These are phyloP conservation scores for Rapana venosa DNA, from an alignment of 2,888 invertebrate species.

Conservation along the genomic window DNA sequence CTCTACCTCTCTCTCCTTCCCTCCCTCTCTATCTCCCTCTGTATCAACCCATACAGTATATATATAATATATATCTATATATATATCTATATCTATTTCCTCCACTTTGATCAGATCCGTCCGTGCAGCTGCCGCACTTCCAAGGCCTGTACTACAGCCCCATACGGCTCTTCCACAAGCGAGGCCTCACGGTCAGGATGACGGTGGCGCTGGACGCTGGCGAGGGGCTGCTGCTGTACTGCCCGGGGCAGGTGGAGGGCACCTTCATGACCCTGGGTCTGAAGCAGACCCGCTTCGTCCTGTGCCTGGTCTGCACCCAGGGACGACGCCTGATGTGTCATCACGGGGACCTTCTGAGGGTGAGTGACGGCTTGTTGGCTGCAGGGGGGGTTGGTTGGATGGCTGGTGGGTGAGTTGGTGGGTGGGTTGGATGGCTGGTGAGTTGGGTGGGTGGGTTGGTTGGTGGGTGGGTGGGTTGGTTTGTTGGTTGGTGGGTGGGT, in stretches of 20 bases:
- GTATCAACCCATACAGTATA: too few relatives aligned
- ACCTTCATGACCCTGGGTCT: conserved; percentile 13
- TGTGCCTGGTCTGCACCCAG: conserved; percentile 19
- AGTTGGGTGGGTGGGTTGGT: not conserved
- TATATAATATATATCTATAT: too few relatives aligned
- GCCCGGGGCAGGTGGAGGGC: not conserved
- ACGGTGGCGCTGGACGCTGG: conserved; percentile 31
- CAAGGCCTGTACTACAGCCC: conserved; percentile 37
- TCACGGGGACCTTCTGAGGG: conserved; percentile 21
- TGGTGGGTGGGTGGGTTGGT: too few relatives aligned
- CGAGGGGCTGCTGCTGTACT: conserved; percentile 40
- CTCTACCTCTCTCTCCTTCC: too few relatives aligned
- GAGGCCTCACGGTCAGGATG: conserved; percentile 6
- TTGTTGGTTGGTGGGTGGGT: too few relatives aligned
- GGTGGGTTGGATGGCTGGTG: not conserved
- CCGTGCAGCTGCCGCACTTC: conserved; percentile 35
- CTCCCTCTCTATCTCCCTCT: not conserved
- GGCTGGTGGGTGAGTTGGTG: not conserved
- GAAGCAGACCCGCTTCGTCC: not conserved
- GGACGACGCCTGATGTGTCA: not conserved
- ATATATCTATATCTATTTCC: not conserved
- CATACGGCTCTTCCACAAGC: conserved; percentile 18
- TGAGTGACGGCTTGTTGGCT: not conserved
- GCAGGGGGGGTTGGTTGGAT: not conserved
- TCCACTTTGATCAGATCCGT: conserved; percentile 20